Evolutionary conservation across 1,140 invertebrate genomes (phyloP).

Genomic region (Plutomurus gul): DNA sequence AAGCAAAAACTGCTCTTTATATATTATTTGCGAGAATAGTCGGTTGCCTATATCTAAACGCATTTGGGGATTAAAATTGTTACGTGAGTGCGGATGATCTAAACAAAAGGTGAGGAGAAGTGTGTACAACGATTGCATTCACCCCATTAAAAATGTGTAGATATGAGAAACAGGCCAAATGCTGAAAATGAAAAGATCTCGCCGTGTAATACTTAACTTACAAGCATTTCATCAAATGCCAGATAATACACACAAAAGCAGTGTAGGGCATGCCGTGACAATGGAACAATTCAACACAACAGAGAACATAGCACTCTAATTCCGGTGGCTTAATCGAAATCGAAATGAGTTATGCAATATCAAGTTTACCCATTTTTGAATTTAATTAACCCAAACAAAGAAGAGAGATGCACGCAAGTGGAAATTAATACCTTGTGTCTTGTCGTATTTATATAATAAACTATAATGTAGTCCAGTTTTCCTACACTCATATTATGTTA

Average conservation of each 20-base stretch:
- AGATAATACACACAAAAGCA: background rate
- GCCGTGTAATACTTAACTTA: background rate
- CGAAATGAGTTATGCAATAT: background rate
- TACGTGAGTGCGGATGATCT: background rate
- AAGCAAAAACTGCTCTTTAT: slow-evolving; percentile 4
- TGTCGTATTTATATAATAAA: background rate
- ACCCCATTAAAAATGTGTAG: no score
- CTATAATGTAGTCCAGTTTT: background rate
- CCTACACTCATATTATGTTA: background rate
- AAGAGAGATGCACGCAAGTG: background rate
- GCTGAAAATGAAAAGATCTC: no score
- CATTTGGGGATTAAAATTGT: background rate
- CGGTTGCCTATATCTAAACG: background rate
- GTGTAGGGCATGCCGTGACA: background rate
- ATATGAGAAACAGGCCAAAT: no score
- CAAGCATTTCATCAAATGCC: background rate
- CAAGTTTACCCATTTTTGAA: background rate
- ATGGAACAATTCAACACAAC: background rate
- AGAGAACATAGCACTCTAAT: background rate
- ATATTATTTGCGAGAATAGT: background rate
- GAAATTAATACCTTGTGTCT: no score
- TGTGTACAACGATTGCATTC: no score
- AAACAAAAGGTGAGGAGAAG: no score
- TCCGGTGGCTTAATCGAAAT: background rate
- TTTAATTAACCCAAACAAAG: background rate